Evolutionary conservation across 2,888 invertebrate species (phyloP).

Genomic region (Oscheius myriophilus): DNA sequence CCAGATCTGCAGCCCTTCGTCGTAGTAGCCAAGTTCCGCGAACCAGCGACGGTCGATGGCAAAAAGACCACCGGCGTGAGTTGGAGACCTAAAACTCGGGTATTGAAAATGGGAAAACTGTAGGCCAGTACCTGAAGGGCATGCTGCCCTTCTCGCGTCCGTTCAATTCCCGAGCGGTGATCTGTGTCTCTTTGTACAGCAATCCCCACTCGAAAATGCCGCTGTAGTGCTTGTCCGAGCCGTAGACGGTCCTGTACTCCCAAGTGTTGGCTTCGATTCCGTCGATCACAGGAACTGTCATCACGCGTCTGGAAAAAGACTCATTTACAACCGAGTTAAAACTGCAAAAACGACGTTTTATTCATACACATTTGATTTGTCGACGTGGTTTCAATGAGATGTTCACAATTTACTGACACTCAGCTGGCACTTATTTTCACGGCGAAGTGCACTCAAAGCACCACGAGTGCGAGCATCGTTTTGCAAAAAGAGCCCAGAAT

Average conservation of each 20-base stretch:
- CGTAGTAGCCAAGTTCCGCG: slow-evolving; percentile 92
- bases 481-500: too few relatives aligned
- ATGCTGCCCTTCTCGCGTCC: slow-evolving; percentile 85
- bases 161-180: slow-evolving; percentile 84
- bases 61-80: slow-evolving; percentile 99
- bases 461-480: too few relatives aligned
- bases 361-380: too few relatives aligned
- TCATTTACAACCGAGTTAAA: neutral
- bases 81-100: slow-evolving; percentile 88
- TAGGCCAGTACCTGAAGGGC: slow-evolving; percentile 83
- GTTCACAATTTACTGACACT: too few relatives aligned
- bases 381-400: too few relatives aligned
- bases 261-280: slow-evolving; percentile 94
- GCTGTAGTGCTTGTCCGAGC: slow-evolving; percentile 75
- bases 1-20: slow-evolving; percentile 95
- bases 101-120: too few relatives aligned
- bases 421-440: too few relatives aligned
- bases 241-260: slow-evolving; percentile 91
- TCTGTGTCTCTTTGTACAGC: slow-evolving; percentile 96
- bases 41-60: slow-evolving; percentile 95
- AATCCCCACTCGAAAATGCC: slow-evolving; percentile 99
- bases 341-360: too few relatives aligned
- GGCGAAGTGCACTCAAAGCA: too few relatives aligned
- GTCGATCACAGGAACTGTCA: slow-evolving; percentile 98
- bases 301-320: slow-evolving; percentile 78